Conservation (phyloP, 2,797 vertebrate species). For the Siniperca scherzeri region DNA sequence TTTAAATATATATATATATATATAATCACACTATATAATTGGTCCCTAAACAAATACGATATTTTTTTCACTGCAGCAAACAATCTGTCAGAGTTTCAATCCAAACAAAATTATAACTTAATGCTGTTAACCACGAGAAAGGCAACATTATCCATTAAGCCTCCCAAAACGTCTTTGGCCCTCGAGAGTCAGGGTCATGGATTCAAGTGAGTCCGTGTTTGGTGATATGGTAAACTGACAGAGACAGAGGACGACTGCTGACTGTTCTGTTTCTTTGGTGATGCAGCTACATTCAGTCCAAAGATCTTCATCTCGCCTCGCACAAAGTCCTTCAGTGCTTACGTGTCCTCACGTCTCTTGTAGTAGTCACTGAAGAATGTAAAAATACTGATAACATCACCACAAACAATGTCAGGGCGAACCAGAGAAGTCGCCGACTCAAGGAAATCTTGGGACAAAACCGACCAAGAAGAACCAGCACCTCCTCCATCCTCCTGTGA, state of each 20-base stretch:
- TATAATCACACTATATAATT: constrained; percentile 66
- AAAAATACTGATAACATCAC: constrained; percentile 82
- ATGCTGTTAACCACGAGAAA: constrained; percentile 42
- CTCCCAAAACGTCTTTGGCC: constrained; percentile 59
- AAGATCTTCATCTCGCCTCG: constrained; percentile 66
- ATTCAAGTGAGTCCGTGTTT: constrained; percentile 67
- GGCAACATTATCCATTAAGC: constrained; percentile 34
- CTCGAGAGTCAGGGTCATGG: constrained; percentile 40
- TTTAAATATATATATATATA: constrained; percentile 57
- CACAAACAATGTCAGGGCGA: constrained; percentile 79
- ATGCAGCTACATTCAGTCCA: constrained; percentile 68
- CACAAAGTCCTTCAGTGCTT: constrained; percentile 57
- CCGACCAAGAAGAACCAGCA: constrained; percentile 77
- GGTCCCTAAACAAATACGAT: constrained; percentile 77
- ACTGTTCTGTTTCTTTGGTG: constrained; percentile 73
- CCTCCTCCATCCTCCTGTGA: constrained; percentile 82
- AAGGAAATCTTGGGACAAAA: constrained; percentile 81
- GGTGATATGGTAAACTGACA: constrained; percentile 49
- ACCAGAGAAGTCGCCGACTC: constrained; percentile 79
- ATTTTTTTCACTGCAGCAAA: constrained; percentile 34
- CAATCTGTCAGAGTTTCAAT: constrained; percentile 40
- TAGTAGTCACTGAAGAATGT: constrained; percentile 82
- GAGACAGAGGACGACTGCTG: constrained; percentile 10
- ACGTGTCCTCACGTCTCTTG: constrained; percentile 78
- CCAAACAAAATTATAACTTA: constrained; percentile 56